Evolutionary conservation across 2,113 vertebrate genomes (phyloP), one percentile per base, ranked within the genome.

Genomic region (Smithornis capensis): DNA sequence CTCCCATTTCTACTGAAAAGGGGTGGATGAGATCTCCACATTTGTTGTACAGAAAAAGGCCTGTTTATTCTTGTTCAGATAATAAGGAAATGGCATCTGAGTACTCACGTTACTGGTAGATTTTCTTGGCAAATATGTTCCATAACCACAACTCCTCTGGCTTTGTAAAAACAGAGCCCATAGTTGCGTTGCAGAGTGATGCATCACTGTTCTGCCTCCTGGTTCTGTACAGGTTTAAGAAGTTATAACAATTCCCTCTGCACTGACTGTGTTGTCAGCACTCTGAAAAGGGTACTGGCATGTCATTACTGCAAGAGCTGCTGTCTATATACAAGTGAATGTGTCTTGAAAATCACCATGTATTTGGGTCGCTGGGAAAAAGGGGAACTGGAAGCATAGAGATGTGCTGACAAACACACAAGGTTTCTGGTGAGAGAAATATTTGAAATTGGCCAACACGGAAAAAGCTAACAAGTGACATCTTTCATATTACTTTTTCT

Each of bases 111-210:
- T n/a, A 40, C 33, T 14, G 21, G 12, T 56, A 52, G 3, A 7
- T 87, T 74, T 78, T 82, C 56, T 28, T 78, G 71, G 35, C 29
- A 71, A 71, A 69, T 12, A 5, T 15, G 5, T 52, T 52, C 21
- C 1, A 0, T 50, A 59, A 37, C 19, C 3, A 4, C 3, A 8
- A 0, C 24, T 70, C 12, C 33, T 78, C 28, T 75, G 56, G 31
- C 15, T 85, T 52, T 71, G 13, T 55, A 60, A 87, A n/a, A 70
- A n/a, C 23, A 57, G 28, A 79, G 37, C 7, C 47, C 10, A 5
- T 60, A 37, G 14, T 37, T 83, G 21, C 27, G 21, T n/a, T 77
- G 57, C 27, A 78, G 37, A 40, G 25, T 0, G 2, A 13, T 42
- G 49, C 14, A 31, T 40, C 31, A 21, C 19, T 42, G 4, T 63